phyloP scores from a whole-genome alignment of 2,113 vertebrate species.

The Cyrtonyx montezumae region DNA sequence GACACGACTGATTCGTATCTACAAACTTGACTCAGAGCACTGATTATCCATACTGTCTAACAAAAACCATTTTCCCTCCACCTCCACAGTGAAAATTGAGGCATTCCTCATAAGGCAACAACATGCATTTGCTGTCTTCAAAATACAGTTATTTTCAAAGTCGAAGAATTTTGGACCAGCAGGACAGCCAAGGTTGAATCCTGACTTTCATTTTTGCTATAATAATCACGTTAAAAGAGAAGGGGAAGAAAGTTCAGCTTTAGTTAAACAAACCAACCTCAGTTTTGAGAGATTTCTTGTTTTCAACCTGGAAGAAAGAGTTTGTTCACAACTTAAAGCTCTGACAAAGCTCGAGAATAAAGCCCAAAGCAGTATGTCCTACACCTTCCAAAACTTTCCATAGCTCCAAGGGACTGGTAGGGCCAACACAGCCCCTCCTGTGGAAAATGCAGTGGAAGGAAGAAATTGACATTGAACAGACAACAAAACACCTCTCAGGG shows the following conservation, averaged over 20 bases:
- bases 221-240: constrained; percentile 9
- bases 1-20: background rate
- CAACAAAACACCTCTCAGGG: background rate
- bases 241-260: background rate
- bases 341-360: background rate
- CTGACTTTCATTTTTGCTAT: constrained; percentile 45
- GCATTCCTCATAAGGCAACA: background rate
- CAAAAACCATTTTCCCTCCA: background rate
- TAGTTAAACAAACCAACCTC: background rate
- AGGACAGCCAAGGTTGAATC: background rate
- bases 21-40: background rate
- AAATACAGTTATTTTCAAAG: background rate
- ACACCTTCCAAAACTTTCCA: background rate
- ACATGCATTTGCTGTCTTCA: background rate
- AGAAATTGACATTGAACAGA: background rate
- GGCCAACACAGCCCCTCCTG: background rate
- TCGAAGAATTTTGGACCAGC: background rate
- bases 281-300: background rate
- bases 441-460: background rate
- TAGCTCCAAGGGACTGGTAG: background rate
- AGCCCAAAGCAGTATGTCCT: background rate
- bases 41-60: background rate
- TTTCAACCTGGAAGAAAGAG: background rate
- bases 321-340: background rate
- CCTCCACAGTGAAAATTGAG: background rate